Percentiles rank a stretch among this genome's conserved stretches.
Conservation (phyloP, 2,888 invertebrate genomes). For the Eristalis tenax region DNA sequence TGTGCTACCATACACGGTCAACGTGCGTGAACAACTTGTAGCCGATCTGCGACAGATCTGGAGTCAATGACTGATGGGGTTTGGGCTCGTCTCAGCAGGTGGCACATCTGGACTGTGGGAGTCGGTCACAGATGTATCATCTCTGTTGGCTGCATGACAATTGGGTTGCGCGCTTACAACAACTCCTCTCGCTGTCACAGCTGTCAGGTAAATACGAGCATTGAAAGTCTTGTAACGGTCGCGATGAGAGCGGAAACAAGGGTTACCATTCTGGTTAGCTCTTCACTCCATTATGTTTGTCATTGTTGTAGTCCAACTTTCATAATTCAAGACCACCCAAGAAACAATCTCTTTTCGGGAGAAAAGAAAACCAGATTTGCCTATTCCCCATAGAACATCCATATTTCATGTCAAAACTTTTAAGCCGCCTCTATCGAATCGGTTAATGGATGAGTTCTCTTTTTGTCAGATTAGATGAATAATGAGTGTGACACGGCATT, state of each 20-base stretch:
- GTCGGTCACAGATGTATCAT: neutral
- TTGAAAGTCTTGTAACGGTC: too few relatives aligned
- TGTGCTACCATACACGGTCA: neutral
- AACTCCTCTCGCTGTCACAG: too few relatives aligned
- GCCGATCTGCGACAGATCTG: neutral
- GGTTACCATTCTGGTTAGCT: neutral
- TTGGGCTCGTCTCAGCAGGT: neutral
- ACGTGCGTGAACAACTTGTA: neutral
- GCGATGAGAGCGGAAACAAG: neutral
- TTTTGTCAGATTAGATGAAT: neutral
- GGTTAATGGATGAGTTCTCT: neutral
- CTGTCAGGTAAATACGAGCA: too few relatives aligned
- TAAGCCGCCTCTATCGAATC: neutral
- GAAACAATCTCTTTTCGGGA: neutral
- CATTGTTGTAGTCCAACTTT: neutral
- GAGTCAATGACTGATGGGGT: neutral
- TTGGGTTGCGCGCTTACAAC: neutral
- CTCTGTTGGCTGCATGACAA: neutral
- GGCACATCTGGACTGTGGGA: neutral
- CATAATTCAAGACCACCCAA: neutral
- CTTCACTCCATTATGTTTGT: neutral
- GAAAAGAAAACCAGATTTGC: neutral
- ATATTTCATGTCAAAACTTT: neutral
- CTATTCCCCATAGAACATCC: neutral
- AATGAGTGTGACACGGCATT: neutral